Percentiles rank a stretch among this genome's conserved stretches.
phyloP scores from a whole-genome alignment of 2,797 vertebrate species.

The Ispidina lecontei region DNA sequence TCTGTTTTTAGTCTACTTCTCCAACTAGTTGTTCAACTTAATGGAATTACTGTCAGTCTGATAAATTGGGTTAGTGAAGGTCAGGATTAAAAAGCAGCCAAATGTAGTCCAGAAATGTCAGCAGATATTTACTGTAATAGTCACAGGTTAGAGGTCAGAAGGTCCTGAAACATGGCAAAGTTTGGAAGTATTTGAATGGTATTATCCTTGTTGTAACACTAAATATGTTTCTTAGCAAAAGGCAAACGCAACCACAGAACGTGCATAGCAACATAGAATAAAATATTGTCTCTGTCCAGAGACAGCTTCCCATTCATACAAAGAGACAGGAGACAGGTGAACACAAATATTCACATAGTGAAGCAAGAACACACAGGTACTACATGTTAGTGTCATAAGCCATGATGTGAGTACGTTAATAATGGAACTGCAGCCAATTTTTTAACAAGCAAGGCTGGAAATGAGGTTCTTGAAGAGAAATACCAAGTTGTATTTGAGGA shows the following conservation, averaged over 20 bases:
- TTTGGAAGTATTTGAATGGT: slow-evolving; percentile 14
- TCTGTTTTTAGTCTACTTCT: not conserved
- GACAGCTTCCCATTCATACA: not conserved
- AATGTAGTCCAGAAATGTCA: slow-evolving; percentile 8
- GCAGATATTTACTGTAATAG: not conserved
- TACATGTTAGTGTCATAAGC: not conserved
- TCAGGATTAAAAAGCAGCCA: slow-evolving; percentile 1
- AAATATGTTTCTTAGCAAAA: not conserved
- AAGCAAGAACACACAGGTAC: not conserved
- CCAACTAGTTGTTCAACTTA: not conserved
- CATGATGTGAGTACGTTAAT: not conserved
- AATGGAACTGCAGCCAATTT: not conserved
- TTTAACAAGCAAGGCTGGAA: not conserved
- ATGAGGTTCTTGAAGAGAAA: not conserved
- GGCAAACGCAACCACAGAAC: rapidly evolving
- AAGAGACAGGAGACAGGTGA: not conserved
- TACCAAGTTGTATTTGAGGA: not conserved
- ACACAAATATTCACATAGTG: not conserved
- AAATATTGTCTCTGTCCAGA: not conserved
- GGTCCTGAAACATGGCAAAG: not conserved
- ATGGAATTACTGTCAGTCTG: slow-evolving; percentile 8
- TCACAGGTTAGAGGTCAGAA: slow-evolving; percentile 3
- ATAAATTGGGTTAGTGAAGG: not conserved
- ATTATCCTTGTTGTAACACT: not conserved
- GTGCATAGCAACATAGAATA: not conserved